phyloP scores from a whole-genome alignment of 2,888 invertebrate species.

The Coecobrya sp. region DNA sequence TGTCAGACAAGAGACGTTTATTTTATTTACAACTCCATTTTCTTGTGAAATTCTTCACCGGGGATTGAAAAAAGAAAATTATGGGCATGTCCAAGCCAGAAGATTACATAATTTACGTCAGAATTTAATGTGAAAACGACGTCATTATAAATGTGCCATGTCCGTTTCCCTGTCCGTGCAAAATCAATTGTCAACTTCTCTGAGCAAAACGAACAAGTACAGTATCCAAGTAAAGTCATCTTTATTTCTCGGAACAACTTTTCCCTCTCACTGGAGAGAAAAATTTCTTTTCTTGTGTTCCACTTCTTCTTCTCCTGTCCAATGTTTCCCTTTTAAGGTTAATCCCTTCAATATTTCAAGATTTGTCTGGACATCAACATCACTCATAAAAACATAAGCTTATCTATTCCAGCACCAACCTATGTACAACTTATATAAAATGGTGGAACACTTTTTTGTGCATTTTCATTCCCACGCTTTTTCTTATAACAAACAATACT shows the following conservation, averaged over 20 bases:
- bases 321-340: conserved; percentile 83
- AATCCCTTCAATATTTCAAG: conserved; percentile 86
- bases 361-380: conserved; percentile 62
- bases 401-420: conserved; percentile 1
- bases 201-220: neutral
- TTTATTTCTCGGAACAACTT: neutral
- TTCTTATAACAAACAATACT: neutral
- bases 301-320: conserved; percentile 41
- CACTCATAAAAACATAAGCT: neutral
- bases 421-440: neutral
- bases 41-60: conserved; percentile 34
- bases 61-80: conserved; percentile 36
- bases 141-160: conserved; percentile 40
- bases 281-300: conserved; percentile 8
- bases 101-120: conserved; percentile 3
- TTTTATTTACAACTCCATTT: conserved; percentile 58
- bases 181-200: conserved; percentile 72
- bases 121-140: conserved; percentile 17
- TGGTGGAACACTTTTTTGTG: neutral
- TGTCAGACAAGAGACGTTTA: conserved; percentile 12
- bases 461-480: conserved; percentile 4
- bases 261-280: neutral
- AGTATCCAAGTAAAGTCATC: conserved; percentile 12
- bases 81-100: neutral
- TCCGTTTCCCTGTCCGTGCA: conserved; percentile 54